phyloP scores from a whole-genome alignment of 1,140 invertebrate genomes.

The Ips nitidus region DNA sequence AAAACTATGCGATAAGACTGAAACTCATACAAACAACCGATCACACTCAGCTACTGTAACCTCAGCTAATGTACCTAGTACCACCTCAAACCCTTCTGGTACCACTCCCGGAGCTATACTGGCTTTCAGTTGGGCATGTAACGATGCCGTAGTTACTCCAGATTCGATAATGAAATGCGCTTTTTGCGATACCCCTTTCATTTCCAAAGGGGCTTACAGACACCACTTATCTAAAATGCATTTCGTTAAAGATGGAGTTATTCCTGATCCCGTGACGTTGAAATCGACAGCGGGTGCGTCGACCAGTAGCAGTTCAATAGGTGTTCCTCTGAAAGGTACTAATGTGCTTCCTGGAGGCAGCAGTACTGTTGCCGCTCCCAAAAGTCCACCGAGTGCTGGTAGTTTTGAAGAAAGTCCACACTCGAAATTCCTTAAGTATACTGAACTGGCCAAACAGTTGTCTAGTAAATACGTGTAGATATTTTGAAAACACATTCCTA shows the following conservation, averaged over 20 bases:
- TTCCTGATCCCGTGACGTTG: conserved; percentile 68
- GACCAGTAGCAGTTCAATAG: conserved; percentile 45
- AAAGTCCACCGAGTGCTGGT: conserved; percentile 49
- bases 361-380: conserved; percentile 24
- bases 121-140: conserved; percentile 92
- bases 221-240: conserved; percentile 97
- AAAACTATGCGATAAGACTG: conserved; percentile 92
- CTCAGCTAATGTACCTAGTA: conserved; percentile 41
- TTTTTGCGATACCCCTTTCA: conserved; percentile 94
- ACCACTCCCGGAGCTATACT: conserved; percentile 78
- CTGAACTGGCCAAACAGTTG: conserved; percentile 92
- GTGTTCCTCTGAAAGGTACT: conserved; percentile 43
- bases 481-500: conserved; percentile 47
- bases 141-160: conserved; percentile 82
- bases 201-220: conserved; percentile 94
- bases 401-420: conserved; percentile 88
- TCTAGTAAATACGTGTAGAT: conserved; percentile 91
- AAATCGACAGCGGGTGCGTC: conserved; percentile 59
- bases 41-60: conserved; percentile 47
- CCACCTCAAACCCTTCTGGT: conserved; percentile 47
- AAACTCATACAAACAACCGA: conserved; percentile 63
- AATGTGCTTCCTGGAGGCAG: conserved; percentile 36
- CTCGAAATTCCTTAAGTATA: conserved; percentile 96
- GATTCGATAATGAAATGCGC: conserved; percentile 94
- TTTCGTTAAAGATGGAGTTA: conserved; percentile 89